These are phyloP conservation scores for Drosophila punjabiensis DNA, from an alignment of 1,140 invertebrate genomes.

Conservation along the genomic window DNA sequence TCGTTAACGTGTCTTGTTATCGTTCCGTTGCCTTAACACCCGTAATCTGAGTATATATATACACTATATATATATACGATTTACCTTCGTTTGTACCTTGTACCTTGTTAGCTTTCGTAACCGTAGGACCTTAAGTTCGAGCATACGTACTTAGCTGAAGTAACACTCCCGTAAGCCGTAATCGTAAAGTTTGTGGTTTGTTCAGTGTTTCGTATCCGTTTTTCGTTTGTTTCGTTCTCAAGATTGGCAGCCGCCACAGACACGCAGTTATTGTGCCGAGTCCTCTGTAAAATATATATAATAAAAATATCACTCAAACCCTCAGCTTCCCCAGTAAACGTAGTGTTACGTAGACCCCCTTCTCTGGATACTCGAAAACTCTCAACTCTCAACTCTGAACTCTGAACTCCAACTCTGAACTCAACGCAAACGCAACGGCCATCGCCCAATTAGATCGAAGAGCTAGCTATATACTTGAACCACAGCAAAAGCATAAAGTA, in stretches of 20 bases:
- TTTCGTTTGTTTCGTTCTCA: slow-evolving; percentile 41
- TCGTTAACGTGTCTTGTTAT: slow-evolving; percentile 65
- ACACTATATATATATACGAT: too few species aligned
- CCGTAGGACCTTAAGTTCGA: slow-evolving; percentile 67
- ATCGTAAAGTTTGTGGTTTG: slow-evolving; percentile 59
- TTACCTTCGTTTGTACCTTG: slow-evolving; percentile 30
- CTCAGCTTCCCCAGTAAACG: slow-evolving; percentile 25
- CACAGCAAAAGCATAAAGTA: slow-evolving; percentile 78
- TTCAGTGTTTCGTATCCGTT: slow-evolving; percentile 53
- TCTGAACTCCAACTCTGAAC: slow-evolving; percentile 19
- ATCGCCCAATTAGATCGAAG: slow-evolving; percentile 11
- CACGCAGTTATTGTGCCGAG: slow-evolving; percentile 39
- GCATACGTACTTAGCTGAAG: slow-evolving; percentile 32
- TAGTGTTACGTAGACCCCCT: slow-evolving; percentile 22
- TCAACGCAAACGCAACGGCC: slow-evolving; percentile 32
- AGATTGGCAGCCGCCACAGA: slow-evolving; percentile 30
- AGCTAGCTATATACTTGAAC: slow-evolving; percentile 13
- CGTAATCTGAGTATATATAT: slow-evolving; percentile 16
- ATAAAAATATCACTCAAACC: slow-evolving; percentile 15
- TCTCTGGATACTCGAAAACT: slow-evolving; percentile 20
- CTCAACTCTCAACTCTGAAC: slow-evolving; percentile 16
- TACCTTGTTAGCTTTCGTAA: slow-evolving; percentile 45
- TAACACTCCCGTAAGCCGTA: slow-evolving; percentile 45
- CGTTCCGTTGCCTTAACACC: slow-evolving; percentile 44
- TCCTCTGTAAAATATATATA: slow-evolving; percentile 48